These are phyloP conservation scores for Iselma pallidipennis DNA, from an alignment of 2,888 invertebrate genomes.

Conservation along the genomic window DNA sequence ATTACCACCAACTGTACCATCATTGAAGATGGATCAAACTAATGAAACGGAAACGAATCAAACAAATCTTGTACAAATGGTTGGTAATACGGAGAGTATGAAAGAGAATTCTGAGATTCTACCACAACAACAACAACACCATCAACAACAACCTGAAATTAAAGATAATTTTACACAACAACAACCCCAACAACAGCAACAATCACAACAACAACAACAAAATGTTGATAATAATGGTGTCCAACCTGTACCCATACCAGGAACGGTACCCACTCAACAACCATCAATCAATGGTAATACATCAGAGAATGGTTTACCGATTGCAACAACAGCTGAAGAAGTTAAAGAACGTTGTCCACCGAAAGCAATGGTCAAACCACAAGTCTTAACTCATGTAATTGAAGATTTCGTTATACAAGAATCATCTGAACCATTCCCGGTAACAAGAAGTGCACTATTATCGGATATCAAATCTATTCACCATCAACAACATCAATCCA, in stretches of 20 bases:
- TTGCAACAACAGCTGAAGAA: slow-evolving; percentile 53
- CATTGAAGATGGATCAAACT: slow-evolving; percentile 31
- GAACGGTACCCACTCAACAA: slow-evolving; percentile 47
- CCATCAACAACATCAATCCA: slow-evolving; percentile 46
- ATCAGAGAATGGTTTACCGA: slow-evolving; percentile 47
- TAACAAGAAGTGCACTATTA: slow-evolving; percentile 59
- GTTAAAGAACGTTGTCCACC: slow-evolving; percentile 65
- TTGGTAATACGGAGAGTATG: not conserved
- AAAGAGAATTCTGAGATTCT: slow-evolving; percentile 31
- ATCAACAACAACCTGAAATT: too few relatives aligned
- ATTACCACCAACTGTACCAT: slow-evolving; percentile 46
- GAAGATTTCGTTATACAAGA: slow-evolving; percentile 97
- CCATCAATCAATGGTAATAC: slow-evolving; percentile 26
- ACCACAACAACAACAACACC: slow-evolving; percentile 15
- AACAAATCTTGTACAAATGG: not conserved
- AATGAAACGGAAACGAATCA: slow-evolving; percentile 15
- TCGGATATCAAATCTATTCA: slow-evolving; percentile 52
- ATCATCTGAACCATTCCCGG: slow-evolving; percentile 88
- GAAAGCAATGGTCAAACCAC: slow-evolving; percentile 93
- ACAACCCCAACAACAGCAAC: slow-evolving; percentile 20
- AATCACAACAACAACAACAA: slow-evolving; percentile 24
- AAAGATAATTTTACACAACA: not conserved
- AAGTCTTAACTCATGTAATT: slow-evolving; percentile 93
- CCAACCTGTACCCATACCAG: slow-evolving; percentile 51
- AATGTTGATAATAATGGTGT: slow-evolving; percentile 38